Evolutionary conservation across 2,797 vertebrate species (phyloP), one percentile per base, ranked within the genome.

Genomic region (Brachyrhaphis roseni): DNA sequence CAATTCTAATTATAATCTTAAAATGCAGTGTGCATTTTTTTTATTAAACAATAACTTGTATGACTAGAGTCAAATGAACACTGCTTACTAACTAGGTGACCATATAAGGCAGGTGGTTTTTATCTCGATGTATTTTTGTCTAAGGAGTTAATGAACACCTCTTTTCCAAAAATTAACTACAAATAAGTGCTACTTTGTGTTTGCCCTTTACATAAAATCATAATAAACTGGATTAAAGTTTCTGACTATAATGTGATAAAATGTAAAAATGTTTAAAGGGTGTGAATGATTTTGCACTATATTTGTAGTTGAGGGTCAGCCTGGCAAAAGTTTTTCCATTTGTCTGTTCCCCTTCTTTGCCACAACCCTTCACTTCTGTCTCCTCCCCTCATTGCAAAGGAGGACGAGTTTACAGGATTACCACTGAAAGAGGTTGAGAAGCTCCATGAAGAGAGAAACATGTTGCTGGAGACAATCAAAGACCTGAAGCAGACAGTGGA

Each of bases 401-500:
- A 95, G 87, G 95, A 94, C 80, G 94, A 95, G 79, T 82, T 94
- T 43, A 84, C 78, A 83, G 93, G 87, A 77, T 78, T 80, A 10
- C 82, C 81, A 4, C 86, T 95, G 80, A 95, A 86, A 82, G 93
- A 94, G 91, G 92, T 95, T 1, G 94, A 94, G 81, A 95, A 94
- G 89, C 93, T 96, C 43, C 94, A 95, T 18, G 92, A 94, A 87
- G 94, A 96, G 90, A 96, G 93, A 92, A 94, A 80, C 87, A 94
- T 95, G 93, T 84, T 96, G 92, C 89, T 96, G 84, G 94, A 96
- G 88, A 95, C 95, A 5, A 94, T 96, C 36, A 93, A 95, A 82
- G 95, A 96, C 91, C 89, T 96, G 86, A 96, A 94, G 87, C 94
- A 95, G 89, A 91, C 93, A 15, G 89, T 92, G 84, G 93, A 95